A percentile compares a stretch with the other conserved stretches of the same genome.
Evolutionary conservation across 2,888 invertebrate species (phyloP).

Genomic region (Orthosia gothica): DNA sequence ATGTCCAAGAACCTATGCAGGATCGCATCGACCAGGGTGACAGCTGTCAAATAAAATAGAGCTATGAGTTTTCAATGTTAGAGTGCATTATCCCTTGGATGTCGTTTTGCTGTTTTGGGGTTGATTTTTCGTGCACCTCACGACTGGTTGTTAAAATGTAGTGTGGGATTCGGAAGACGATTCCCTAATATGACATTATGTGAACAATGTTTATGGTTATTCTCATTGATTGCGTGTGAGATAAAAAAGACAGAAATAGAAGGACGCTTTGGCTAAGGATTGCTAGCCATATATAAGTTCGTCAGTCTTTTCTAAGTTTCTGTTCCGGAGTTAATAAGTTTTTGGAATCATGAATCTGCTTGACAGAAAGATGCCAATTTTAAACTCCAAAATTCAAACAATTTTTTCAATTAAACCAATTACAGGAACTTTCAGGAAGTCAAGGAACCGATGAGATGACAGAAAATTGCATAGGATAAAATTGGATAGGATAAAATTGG

Average conservation of each 20-base stretch:
- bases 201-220: conserved; percentile 11
- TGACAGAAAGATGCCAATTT: not conserved
- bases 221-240: not conserved
- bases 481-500: no score
- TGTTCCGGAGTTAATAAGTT: no score
- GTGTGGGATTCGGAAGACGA: conserved; percentile 44
- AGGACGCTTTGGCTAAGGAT: not conserved
- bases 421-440: not conserved
- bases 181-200: not conserved
- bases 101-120: conserved; percentile 28
- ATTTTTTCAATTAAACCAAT: not conserved
- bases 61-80: conserved; percentile 12
- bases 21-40: conserved; percentile 25
- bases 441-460: no score
- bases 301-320: no score
- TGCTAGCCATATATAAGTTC: not conserved
- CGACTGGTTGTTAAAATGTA: conserved; percentile 48
- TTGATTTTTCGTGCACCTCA: conserved; percentile 64
- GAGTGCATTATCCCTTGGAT: conserved; percentile 32
- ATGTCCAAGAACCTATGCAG: conserved; percentile 54
- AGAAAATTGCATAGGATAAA: no score
- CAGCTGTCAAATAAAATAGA: conserved; percentile 35
- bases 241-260: not conserved
- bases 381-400: not conserved
- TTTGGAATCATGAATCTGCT: not conserved